Evolutionary conservation across 1,140 invertebrate genomes (phyloP).

Genomic region (Berghia stephanieae): DNA sequence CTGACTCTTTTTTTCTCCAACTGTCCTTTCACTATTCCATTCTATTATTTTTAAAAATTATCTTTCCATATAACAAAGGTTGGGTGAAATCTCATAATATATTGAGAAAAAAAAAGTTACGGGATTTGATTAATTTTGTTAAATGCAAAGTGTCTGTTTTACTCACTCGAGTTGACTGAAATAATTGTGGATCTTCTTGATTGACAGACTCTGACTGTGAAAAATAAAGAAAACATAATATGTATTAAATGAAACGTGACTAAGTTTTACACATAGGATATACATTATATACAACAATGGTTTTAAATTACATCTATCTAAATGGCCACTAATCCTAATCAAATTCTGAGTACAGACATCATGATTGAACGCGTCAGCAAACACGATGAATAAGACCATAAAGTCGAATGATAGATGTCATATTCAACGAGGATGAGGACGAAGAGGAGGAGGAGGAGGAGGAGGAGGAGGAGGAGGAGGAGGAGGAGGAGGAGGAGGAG

Average conservation of each 20-base stretch:
- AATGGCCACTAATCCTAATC: background rate
- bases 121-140: background rate
- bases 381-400: background rate
- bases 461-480: background rate
- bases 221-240: background rate
- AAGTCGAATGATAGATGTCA: too few species aligned
- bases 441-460: background rate
- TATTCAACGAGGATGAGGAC: background rate
- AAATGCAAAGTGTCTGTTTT: background rate
- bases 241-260: background rate
- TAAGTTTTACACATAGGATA: background rate
- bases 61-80: background rate
- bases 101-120: background rate
- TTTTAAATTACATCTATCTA: conserved; percentile 4
- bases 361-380: background rate
- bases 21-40: too few species aligned
- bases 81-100: background rate
- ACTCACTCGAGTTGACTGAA: conserved; percentile 52
- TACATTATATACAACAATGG: background rate
- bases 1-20: background rate
- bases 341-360: background rate
- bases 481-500: background rate
- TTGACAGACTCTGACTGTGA: conserved; percentile 40
- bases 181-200: conserved; percentile 43
- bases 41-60: background rate